These are phyloP conservation scores for Talpa occidentalis DNA, from an alignment of 2,113 vertebrate genomes.

Conservation along the genomic window DNA sequence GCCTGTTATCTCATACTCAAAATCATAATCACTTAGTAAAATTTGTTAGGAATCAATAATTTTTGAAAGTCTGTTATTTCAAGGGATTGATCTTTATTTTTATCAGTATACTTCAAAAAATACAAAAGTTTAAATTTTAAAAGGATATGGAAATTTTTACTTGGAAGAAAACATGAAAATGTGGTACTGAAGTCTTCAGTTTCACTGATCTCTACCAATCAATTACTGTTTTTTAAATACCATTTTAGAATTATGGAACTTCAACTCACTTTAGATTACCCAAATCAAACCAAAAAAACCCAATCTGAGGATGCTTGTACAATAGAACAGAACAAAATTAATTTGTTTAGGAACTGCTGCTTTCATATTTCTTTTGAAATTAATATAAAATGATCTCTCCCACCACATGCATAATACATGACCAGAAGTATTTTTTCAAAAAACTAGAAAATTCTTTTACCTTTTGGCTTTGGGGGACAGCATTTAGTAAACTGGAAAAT, in stretches of 20 bases:
- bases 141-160: neutral
- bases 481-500: slow-evolving; percentile 97
- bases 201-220: neutral
- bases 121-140: slow-evolving; percentile 49
- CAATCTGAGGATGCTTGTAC: neutral
- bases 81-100: slow-evolving; percentile 5
- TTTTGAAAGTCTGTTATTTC: slow-evolving; percentile 54
- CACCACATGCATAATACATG: neutral
- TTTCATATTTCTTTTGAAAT: slow-evolving; percentile 53
- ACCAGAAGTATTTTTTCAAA: neutral
- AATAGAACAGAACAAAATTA: slow-evolving; percentile 6
- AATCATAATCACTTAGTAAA: slow-evolving; percentile 29
- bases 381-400: neutral
- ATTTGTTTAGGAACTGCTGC: neutral
- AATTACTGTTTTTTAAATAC: slow-evolving; percentile 7
- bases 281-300: slow-evolving; percentile 35
- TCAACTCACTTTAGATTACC: neutral
- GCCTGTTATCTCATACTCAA: slow-evolving; percentile 33
- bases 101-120: slow-evolving; percentile 32
- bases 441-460: slow-evolving; percentile 82
- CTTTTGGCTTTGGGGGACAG: slow-evolving; percentile 94
- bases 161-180: slow-evolving; percentile 33
- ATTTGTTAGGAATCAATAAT: slow-evolving; percentile 40
- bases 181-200: neutral
- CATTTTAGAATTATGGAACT: neutral